Percentiles rank a stretch among this genome's conserved stretches.
Evolutionary conservation across 2,113 vertebrate species (phyloP).

Genomic region (Mixornis gularis): DNA sequence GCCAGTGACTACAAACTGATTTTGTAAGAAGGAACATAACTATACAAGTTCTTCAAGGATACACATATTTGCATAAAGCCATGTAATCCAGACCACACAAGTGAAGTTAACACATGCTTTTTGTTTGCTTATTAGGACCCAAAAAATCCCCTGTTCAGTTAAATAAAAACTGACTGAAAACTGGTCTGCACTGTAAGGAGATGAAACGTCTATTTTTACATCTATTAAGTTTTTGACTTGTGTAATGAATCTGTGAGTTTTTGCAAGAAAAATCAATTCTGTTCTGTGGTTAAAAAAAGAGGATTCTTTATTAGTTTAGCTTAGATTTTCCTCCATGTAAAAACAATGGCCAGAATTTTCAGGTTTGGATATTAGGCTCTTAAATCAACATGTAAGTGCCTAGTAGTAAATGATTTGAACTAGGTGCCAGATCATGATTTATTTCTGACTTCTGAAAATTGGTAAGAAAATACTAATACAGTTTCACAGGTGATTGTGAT

Average conservation of each 20-base stretch:
- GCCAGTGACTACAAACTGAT: neutral
- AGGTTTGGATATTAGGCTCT: neutral
- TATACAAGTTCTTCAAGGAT: neutral
- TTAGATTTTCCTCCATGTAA: neutral
- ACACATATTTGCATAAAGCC: neutral
- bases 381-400: neutral
- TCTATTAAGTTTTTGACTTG: neutral
- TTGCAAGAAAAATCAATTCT: neutral
- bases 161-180: neutral
- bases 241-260: neutral
- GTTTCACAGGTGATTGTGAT: slow-evolving; percentile 10
- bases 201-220: neutral
- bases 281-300: neutral
- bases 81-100: neutral
- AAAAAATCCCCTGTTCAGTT: neutral
- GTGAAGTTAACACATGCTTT: neutral
- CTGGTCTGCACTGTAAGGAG: neutral
- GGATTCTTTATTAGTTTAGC: neutral
- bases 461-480: slow-evolving; percentile 1
- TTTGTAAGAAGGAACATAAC: neutral
- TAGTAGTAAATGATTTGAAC: neutral
- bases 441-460: neutral
- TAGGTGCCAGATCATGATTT: neutral
- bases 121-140: neutral
- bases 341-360: neutral